Evolutionary conservation across 2,888 invertebrate species (phyloP).

Genomic region (Dolomedes plantarius): DNA sequence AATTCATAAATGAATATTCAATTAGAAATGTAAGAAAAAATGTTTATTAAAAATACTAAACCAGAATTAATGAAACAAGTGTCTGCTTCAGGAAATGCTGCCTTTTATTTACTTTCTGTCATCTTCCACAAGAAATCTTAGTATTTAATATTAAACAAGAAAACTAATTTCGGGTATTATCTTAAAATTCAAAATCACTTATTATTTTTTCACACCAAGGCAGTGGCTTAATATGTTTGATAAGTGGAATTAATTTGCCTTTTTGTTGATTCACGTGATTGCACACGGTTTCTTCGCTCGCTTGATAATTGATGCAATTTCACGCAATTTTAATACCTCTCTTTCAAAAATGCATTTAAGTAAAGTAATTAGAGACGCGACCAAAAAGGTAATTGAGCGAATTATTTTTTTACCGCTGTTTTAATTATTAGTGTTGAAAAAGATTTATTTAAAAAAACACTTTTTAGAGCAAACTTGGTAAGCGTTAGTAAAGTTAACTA

Average conservation of each 20-base stretch:
- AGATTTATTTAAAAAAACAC: background rate
- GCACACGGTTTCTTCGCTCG: background rate
- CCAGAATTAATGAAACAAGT: too few species aligned
- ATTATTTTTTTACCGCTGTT: background rate
- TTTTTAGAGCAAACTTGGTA: background rate
- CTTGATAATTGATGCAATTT: conserved; percentile 1
- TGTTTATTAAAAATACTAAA: too few species aligned
- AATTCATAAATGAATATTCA: too few species aligned
- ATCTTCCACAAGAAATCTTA: too few species aligned
- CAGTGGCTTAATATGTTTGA: background rate
- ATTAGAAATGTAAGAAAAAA: too few species aligned
- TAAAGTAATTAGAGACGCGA: background rate
- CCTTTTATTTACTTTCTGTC: too few species aligned
- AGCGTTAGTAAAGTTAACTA: background rate
- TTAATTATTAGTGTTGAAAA: background rate
- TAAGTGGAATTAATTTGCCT: background rate
- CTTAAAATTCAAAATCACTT: too few species aligned
- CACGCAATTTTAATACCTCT: background rate
- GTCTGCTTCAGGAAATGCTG: too few species aligned
- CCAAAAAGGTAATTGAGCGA: background rate
- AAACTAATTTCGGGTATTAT: too few species aligned
- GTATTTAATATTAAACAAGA: too few species aligned
- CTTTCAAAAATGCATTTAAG: background rate
- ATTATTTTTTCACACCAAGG: too few species aligned
- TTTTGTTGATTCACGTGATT: background rate